phyloP scores from a whole-genome alignment of 2,113 vertebrate genomes.

The Spilogale gracilis region DNA sequence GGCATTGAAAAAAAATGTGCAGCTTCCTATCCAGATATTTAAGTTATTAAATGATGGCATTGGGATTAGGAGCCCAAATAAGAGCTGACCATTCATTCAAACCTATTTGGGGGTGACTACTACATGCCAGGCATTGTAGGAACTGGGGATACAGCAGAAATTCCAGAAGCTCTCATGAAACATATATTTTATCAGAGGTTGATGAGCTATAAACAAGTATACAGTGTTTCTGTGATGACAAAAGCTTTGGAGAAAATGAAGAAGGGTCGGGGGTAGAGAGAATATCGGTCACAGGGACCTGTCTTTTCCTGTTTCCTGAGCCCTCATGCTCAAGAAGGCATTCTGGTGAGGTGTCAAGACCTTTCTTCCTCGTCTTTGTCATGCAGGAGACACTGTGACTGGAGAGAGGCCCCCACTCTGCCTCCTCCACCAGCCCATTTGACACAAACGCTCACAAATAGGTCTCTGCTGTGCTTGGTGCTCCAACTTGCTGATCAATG shows the following conservation, averaged over 20 bases:
- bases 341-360: constrained; percentile 20
- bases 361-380: not conserved
- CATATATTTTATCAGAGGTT: not conserved
- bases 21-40: not conserved
- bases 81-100: not conserved
- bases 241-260: constrained; percentile 31
- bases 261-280: not conserved
- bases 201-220: not conserved
- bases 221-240: not conserved
- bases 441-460: not conserved
- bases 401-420: not conserved
- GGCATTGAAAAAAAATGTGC: not conserved
- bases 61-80: not conserved
- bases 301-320: constrained; percentile 20
- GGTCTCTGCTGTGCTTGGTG: constrained; percentile 44
- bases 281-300: not conserved
- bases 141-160: not conserved
- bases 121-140: not conserved
- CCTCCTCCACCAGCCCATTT: not conserved
- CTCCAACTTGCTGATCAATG: constrained; percentile 78
- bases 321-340: not conserved
- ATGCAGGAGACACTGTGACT: not conserved
- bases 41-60: not conserved
- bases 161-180: not conserved
- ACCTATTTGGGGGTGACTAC: not conserved